These are phyloP conservation scores for Polyergus mexicanus DNA, from an alignment of 1,140 invertebrate genomes.

Conservation along the genomic window DNA sequence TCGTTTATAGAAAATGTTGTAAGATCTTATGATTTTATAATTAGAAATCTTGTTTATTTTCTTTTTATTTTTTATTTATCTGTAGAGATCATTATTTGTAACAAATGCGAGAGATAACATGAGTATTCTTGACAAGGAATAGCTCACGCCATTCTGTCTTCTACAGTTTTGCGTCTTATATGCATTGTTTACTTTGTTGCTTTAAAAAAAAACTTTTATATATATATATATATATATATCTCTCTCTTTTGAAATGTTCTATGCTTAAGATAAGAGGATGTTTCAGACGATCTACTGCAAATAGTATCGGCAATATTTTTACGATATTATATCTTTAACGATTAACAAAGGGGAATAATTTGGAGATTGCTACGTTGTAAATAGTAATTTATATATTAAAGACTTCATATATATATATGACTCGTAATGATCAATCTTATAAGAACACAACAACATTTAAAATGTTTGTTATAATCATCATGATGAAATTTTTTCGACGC, in stretches of 20 bases:
- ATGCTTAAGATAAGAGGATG: not conserved
- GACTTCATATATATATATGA: slow-evolving; percentile 12
- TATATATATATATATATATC: too few relatives aligned
- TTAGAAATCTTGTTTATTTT: not conserved
- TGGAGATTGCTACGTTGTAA: slow-evolving; percentile 29
- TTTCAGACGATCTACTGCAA: not conserved
- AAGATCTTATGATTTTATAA: not conserved
- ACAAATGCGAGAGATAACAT: not conserved
- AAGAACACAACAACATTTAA: slow-evolving; percentile 30
- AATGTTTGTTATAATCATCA: slow-evolving; percentile 7
- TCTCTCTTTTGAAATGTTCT: not conserved
- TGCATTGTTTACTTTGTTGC: not conserved
- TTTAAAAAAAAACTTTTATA: too few relatives aligned
- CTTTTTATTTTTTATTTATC: not conserved
- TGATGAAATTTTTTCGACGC: not conserved
- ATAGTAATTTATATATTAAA: slow-evolving; percentile 53
- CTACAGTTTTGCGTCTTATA: not conserved
- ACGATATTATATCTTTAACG: not conserved
- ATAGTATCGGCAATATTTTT: not conserved
- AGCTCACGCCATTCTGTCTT: not conserved
- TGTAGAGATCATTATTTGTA: not conserved
- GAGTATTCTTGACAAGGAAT: not conserved
- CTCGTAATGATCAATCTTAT: slow-evolving; percentile 25
- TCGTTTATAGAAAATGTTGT: not conserved
- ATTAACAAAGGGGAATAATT: slow-evolving; percentile 14